A percentile compares a stretch with the other conserved stretches of the same genome.
phyloP scores from a whole-genome alignment of 1,140 invertebrate genomes.

The Drosophila jambulina region DNA sequence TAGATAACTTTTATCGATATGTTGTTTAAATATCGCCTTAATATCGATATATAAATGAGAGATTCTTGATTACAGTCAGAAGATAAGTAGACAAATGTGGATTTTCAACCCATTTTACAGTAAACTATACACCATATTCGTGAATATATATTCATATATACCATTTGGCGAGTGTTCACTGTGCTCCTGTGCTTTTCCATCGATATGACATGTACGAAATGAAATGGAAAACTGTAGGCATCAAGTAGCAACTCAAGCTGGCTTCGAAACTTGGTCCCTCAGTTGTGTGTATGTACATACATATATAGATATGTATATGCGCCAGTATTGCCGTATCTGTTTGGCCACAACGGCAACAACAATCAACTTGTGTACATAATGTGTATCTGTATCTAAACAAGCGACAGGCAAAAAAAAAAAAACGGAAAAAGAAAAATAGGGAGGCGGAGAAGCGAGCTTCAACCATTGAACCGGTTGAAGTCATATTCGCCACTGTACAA shows the following conservation, averaged over 20 bases:
- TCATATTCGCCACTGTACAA: constrained; percentile 71
- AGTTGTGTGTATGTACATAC: constrained; percentile 10
- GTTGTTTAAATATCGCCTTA: background rate
- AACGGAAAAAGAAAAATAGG: background rate
- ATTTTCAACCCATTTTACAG: too few relatives aligned
- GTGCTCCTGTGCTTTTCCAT: constrained; percentile 12
- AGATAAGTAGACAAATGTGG: background rate
- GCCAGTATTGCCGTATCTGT: constrained; percentile 51
- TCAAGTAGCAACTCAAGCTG: constrained; percentile 42
- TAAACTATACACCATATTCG: background rate
- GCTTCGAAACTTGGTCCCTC: constrained; percentile 38
- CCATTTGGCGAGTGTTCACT: background rate
- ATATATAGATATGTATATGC: constrained; percentile 2
- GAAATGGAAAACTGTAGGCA: constrained; percentile 46
- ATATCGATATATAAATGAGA: background rate
- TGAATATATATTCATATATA: background rate
- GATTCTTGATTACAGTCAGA: background rate
- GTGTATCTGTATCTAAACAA: constrained; percentile 73
- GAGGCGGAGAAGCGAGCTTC: constrained; percentile 31
- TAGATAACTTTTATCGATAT: background rate
- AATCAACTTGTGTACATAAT: constrained; percentile 67
- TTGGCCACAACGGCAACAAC: constrained; percentile 53
- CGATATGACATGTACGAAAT: constrained; percentile 22
- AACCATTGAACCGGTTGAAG: constrained; percentile 72
- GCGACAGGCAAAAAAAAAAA: constrained; percentile 31